phyloP scores from a whole-genome alignment of 2,797 vertebrate species.

The Echeneis naucrates region DNA sequence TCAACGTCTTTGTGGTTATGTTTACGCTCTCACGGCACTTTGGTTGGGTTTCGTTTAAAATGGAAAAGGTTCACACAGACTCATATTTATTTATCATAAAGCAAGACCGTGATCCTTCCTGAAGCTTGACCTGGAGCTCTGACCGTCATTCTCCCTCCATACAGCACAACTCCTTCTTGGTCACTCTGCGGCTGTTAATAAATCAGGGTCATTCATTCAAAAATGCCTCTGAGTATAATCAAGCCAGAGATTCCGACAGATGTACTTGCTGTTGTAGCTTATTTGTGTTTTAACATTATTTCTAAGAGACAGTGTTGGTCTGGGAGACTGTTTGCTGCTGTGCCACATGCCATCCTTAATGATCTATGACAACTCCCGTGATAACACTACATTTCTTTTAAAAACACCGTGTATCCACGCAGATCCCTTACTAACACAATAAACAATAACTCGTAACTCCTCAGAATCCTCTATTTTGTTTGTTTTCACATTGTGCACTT shows the following conservation, averaged over 20 bases:
- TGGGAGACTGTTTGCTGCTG: constrained; percentile 18
- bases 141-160: neutral
- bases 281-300: neutral
- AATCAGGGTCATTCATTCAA: neutral
- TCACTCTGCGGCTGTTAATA: neutral
- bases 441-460: constrained; percentile 21
- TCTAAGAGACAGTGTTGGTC: neutral
- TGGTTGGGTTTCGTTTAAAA: neutral
- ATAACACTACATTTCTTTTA: neutral
- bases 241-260: neutral
- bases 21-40: neutral
- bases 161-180: neutral
- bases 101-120: neutral
- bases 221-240: neutral
- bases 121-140: neutral
- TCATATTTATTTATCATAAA: neutral
- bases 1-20: neutral
- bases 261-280: neutral
- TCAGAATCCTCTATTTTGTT: constrained; percentile 31
- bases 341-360: constrained; percentile 10
- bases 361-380: neutral
- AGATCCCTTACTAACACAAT: constrained; percentile 8
- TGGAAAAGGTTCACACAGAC: neutral
- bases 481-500: constrained; percentile 40
- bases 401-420: neutral